A percentile compares a stretch with the other conserved stretches of the same genome.
Evolutionary conservation across 2,888 invertebrate species (phyloP).

Genomic region (Sicus ferrugineus): DNA sequence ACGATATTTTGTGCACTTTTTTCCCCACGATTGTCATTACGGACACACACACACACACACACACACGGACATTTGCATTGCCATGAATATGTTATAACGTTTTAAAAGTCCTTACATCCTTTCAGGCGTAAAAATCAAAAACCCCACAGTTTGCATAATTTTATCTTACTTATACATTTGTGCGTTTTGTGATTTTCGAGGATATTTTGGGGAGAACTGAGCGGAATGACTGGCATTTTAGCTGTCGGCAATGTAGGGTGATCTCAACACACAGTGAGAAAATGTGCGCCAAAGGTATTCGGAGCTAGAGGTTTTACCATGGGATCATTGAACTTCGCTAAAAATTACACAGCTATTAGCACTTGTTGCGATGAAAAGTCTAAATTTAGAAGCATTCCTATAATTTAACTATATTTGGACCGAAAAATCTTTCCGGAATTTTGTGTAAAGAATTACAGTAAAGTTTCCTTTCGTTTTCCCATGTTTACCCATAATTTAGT

Average conservation of each 20-base stretch:
- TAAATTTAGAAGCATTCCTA: too few species aligned
- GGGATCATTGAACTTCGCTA: too few species aligned
- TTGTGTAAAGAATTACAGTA: too few species aligned
- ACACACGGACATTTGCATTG: slow-evolving; percentile 46
- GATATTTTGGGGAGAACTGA: not conserved
- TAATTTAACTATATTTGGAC: too few species aligned
- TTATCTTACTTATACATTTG: not conserved
- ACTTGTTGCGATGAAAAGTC: too few species aligned
- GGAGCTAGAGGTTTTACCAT: too few species aligned
- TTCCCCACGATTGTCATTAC: slow-evolving; percentile 5
- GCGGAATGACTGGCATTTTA: not conserved
- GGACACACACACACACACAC: slow-evolving; percentile 11
- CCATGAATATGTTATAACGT: slow-evolving; percentile 40
- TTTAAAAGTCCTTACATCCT: slow-evolving; percentile 30
- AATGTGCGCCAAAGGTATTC: too few species aligned
- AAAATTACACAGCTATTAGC: too few species aligned
- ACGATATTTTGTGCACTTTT: slow-evolving; percentile 12
- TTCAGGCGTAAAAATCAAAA: slow-evolving; percentile 30
- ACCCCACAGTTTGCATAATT: slow-evolving; percentile 27
- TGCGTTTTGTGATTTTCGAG: not conserved
- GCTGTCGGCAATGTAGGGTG: not conserved
- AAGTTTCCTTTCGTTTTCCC: too few species aligned
- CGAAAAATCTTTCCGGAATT: too few species aligned
- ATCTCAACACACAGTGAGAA: too few species aligned
- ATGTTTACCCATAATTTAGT: too few species aligned